A percentile compares a stretch with the other conserved stretches of the same genome.
phyloP scores from a whole-genome alignment of 2,888 invertebrate genomes.

The Coelinius sp. region DNA sequence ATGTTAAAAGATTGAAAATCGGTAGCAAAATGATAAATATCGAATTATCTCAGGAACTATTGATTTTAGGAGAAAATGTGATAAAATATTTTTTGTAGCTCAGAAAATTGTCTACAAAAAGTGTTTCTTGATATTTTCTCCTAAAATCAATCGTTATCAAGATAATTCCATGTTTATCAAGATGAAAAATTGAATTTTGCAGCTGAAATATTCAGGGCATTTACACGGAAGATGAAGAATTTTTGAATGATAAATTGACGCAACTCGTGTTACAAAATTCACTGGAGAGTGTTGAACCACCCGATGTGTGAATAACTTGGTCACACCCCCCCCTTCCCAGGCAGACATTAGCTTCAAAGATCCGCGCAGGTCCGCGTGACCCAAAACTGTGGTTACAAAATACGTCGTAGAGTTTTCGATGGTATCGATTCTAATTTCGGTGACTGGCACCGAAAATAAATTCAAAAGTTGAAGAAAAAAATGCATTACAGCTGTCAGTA shows the following conservation, averaged over 20 bases:
- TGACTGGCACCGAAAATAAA: slow-evolving; percentile 31
- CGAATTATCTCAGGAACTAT: too few species aligned
- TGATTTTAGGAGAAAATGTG: not conserved
- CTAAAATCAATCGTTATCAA: too few species aligned
- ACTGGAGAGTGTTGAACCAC: not conserved
- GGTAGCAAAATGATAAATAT: too few species aligned
- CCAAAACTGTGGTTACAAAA: slow-evolving; percentile 19
- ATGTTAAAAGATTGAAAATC: too few species aligned
- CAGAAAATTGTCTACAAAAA: too few species aligned
- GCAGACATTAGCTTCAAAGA: slow-evolving; percentile 19
- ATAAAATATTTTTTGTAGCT: too few species aligned
- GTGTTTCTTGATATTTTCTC: too few species aligned
- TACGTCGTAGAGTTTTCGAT: slow-evolving; percentile 9
- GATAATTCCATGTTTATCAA: too few species aligned
- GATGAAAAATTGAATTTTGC: too few species aligned
- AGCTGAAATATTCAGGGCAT: not conserved
- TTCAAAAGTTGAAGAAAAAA: not conserved
- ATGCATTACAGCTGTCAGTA: not conserved
- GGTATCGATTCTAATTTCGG: slow-evolving; percentile 36
- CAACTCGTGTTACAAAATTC: not conserved
- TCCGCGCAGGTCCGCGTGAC: slow-evolving; percentile 30
- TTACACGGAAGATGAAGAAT: not conserved
- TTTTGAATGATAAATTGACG: not conserved
- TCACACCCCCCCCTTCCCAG: not conserved
- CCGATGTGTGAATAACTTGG: not conserved